Evolutionary conservation across 2,888 invertebrate genomes (phyloP).

Genomic region (Prosapia bicincta): DNA sequence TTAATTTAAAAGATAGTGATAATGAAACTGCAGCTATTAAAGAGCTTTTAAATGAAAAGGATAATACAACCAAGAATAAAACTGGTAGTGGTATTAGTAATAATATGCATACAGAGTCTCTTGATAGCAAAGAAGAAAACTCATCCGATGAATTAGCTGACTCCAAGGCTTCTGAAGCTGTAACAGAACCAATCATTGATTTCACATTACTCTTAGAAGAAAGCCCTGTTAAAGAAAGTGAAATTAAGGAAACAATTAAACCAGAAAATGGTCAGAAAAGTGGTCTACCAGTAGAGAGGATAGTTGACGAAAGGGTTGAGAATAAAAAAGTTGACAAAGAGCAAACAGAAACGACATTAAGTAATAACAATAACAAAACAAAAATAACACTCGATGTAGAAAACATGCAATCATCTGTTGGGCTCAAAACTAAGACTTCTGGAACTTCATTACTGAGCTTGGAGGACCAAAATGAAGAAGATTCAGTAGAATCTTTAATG

Average conservation of each 20-base stretch:
- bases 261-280: neutral
- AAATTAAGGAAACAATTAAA: neutral
- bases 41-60: slow-evolving; percentile 20
- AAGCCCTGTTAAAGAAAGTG: slow-evolving; percentile 10
- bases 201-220: slow-evolving; percentile 18
- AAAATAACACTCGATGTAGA: neutral
- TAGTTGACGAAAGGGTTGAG: neutral
- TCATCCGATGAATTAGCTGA: too few species aligned
- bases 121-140: neutral
- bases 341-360: neutral
- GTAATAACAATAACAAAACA: neutral
- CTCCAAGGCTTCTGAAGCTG: neutral
- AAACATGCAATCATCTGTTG: neutral
- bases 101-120: neutral
- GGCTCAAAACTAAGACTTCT: neutral
- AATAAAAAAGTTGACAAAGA: neutral
- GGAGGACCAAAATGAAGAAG: neutral
- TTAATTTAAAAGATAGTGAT: slow-evolving; percentile 18
- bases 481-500: neutral
- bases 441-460: neutral
- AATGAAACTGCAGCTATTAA: slow-evolving; percentile 24
- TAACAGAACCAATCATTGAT: slow-evolving; percentile 3
- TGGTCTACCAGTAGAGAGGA: neutral
- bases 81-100: neutral
- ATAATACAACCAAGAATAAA: neutral